Evolutionary conservation across 1,140 invertebrate species (phyloP).

Genomic region (Mamestra configurata): DNA sequence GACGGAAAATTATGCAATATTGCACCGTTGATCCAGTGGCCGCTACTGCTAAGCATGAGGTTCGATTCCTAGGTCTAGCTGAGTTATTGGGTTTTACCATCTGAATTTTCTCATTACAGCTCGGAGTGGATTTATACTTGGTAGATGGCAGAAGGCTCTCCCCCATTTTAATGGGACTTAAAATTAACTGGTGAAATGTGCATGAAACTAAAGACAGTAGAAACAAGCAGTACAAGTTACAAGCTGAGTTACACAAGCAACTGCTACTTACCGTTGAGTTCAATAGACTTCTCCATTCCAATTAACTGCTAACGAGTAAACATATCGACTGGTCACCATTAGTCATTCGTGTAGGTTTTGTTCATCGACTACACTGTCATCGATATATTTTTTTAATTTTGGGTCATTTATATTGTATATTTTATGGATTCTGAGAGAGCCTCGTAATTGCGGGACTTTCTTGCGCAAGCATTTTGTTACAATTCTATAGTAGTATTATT

Average conservation of each 20-base stretch:
- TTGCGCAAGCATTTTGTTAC: no score
- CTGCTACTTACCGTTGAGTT: constrained; percentile 13
- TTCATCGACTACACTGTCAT: constrained; percentile 50
- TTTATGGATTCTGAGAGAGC: neutral
- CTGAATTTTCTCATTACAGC: no score
- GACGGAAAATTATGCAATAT: no score
- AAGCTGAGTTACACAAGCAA: constrained; percentile 6
- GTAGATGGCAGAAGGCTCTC: no score
- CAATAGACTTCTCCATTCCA: constrained; percentile 47
- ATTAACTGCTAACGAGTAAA: constrained; percentile 64
- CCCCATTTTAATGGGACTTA: no score
- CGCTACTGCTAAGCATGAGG: no score
- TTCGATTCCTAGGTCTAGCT: no score
- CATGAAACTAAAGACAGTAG: neutral
- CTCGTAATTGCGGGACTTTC: no score
- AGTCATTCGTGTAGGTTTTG: constrained; percentile 61
- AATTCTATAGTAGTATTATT: no score
- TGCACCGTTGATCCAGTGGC: no score
- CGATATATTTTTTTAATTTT: constrained; percentile 61
- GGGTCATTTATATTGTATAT: constrained; percentile 35
- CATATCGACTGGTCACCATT: constrained; percentile 54
- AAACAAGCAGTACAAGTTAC: neutral
- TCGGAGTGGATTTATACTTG: no score
- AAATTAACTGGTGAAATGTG: neutral
- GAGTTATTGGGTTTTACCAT: no score